Conservation (phyloP, 2,888 invertebrate genomes). For the Aquatica leii region DNA sequence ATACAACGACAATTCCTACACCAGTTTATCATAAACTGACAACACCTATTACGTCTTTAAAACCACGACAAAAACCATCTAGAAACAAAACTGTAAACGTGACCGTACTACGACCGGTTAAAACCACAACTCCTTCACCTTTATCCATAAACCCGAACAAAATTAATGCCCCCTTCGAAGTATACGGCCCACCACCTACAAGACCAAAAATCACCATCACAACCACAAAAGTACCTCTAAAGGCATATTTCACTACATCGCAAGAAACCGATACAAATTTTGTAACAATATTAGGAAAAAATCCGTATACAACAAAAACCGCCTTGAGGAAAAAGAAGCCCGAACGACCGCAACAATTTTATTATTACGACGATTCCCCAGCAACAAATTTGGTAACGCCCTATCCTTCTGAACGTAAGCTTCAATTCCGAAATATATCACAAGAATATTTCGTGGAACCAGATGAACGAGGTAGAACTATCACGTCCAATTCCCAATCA, state of each 20-base stretch:
- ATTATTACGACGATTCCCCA: slow-evolving; percentile 70
- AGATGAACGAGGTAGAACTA: slow-evolving; percentile 14
- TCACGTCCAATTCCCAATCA: slow-evolving; percentile 43
- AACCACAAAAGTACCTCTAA: slow-evolving; percentile 70
- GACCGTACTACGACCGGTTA: slow-evolving; percentile 56
- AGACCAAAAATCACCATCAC: slow-evolving; percentile 58
- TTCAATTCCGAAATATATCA: slow-evolving; percentile 41
- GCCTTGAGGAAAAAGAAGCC: slow-evolving; percentile 47
- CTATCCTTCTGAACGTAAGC: slow-evolving; percentile 37
- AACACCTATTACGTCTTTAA: neutral
- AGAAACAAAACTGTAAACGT: slow-evolving; percentile 49
- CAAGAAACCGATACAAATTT: slow-evolving; percentile 65
- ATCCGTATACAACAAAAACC: slow-evolving; percentile 47
- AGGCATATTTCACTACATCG: slow-evolving; percentile 67
- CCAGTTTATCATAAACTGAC: slow-evolving; percentile 30
- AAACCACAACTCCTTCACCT: slow-evolving; percentile 56
- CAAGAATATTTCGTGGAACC: slow-evolving; percentile 44
- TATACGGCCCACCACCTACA: slow-evolving; percentile 61
- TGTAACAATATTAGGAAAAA: slow-evolving; percentile 53
- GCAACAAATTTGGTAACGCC: slow-evolving; percentile 45
- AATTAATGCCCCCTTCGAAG: slow-evolving; percentile 63
- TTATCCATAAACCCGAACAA: slow-evolving; percentile 57
- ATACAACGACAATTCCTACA: slow-evolving; percentile 36
- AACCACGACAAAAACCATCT: neutral
- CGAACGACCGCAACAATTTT: slow-evolving; percentile 68